Conservation (phyloP, 2,797 vertebrate species). For the Fundulus diaphanus region DNA sequence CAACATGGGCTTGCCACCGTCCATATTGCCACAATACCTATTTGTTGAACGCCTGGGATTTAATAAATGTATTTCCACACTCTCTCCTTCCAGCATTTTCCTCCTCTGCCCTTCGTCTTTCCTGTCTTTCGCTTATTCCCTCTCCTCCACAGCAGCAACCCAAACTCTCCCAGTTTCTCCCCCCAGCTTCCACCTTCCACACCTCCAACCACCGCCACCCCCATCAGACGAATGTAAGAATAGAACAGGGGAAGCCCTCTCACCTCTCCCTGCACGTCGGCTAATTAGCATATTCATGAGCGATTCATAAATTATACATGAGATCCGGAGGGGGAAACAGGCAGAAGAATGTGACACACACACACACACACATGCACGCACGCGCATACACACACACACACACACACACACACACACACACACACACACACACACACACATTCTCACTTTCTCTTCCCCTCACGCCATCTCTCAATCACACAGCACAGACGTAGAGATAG, state of each 20-base stretch:
- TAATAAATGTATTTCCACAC: conserved; percentile 73
- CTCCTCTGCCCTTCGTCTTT: conserved; percentile 55
- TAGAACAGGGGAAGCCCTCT: conserved; percentile 87
- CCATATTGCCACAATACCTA: conserved; percentile 77
- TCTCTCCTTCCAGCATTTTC: conserved; percentile 61
- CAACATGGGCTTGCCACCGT: conserved; percentile 67
- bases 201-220: conserved; percentile 55
- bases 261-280: conserved; percentile 83
- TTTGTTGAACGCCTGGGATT: conserved; percentile 72
- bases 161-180: conserved; percentile 35
- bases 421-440: conserved; percentile 33
- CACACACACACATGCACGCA: conserved; percentile 45
- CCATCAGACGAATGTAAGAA: conserved; percentile 83
- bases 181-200: conserved; percentile 36
- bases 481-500: conserved; percentile 64
- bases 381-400: conserved; percentile 23
- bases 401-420: conserved; percentile 23
- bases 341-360: conserved; percentile 75
- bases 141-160: conserved; percentile 49
- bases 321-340: conserved; percentile 83
- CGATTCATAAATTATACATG: conserved; percentile 83
- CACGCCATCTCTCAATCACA: conserved; percentile 71
- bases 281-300: conserved; percentile 88
- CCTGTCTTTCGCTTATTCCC: conserved; percentile 48
- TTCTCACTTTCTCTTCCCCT: conserved; percentile 57